Conservation (phyloP, 2,888 invertebrate species). For the Taphrorychus bicolor region DNA sequence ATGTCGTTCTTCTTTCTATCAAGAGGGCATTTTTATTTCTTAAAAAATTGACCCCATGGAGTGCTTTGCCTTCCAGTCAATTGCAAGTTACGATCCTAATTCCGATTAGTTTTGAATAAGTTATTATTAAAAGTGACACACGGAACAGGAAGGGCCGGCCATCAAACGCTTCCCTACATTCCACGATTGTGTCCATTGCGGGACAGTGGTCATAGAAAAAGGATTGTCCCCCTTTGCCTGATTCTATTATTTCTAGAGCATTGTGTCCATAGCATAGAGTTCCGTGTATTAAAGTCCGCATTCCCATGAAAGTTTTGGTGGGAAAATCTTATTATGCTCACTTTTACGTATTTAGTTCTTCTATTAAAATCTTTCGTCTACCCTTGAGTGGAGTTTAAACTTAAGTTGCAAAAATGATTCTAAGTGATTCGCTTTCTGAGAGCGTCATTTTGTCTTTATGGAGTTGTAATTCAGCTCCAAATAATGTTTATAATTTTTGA, state of each 20-base stretch:
- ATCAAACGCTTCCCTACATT: conserved; percentile 30
- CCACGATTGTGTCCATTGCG: conserved; percentile 19
- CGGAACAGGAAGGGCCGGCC: conserved; percentile 34
- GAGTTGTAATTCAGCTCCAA: too few species aligned
- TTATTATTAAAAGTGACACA: conserved; percentile 36
- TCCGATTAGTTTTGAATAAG: conserved; percentile 28
- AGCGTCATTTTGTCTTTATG: too few species aligned
- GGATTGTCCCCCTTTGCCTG: conserved; percentile 29
- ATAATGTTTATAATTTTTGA: too few species aligned
- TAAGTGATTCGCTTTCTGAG: too few species aligned
- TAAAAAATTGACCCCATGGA: too few species aligned
- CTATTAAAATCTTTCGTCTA: too few species aligned
- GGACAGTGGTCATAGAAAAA: conserved; percentile 36
- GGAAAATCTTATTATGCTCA: too few species aligned
- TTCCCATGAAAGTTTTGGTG: neutral
- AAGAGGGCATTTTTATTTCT: too few species aligned
- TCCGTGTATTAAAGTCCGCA: neutral
- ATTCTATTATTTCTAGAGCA: conserved; percentile 30
- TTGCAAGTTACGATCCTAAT: neutral
- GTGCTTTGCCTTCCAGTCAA: neutral
- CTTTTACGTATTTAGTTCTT: too few species aligned
- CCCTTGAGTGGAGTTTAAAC: too few species aligned
- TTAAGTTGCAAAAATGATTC: too few species aligned
- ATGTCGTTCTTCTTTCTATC: too few species aligned
- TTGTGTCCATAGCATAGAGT: conserved; percentile 16